These are phyloP conservation scores for Papilio dardanus DNA, from an alignment of 1,140 invertebrate species.

Conservation along the genomic window DNA sequence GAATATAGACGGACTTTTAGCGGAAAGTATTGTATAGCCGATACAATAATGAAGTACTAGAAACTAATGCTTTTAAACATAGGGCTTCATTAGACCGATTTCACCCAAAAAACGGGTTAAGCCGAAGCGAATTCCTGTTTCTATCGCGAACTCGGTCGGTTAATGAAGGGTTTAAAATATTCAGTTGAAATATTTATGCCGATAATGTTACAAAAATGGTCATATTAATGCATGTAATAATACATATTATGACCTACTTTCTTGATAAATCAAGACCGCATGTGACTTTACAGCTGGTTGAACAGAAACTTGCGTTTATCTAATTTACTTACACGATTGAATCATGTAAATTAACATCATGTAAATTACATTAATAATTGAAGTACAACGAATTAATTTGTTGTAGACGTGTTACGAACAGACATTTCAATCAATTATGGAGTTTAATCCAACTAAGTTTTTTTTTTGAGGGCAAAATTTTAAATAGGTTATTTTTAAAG, in stretches of 20 bases:
- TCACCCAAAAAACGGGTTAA: too few species aligned
- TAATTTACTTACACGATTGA: not conserved
- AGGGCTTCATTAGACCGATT: too few species aligned
- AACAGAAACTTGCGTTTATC: not conserved
- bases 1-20: conserved; percentile 14
- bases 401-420: not conserved
- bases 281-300: not conserved
- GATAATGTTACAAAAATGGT: too few species aligned
- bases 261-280: not conserved
- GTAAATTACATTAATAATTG: conserved; percentile 3
- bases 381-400: not conserved
- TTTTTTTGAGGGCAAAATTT: too few species aligned
- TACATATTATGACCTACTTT: not conserved
- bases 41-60: conserved; percentile 1
- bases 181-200: too few species aligned
- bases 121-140: too few species aligned
- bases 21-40: not conserved
- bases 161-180: too few species aligned
- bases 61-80: too few species aligned
- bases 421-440: not conserved
- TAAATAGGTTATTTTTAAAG: too few species aligned
- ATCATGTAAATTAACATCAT: not conserved
- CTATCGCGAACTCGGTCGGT: too few species aligned
- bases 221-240: too few species aligned
- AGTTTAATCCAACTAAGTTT: too few species aligned